A percentile compares a stretch with the other conserved stretches of the same genome.
Conservation (phyloP, 2,113 vertebrate species). For the Siphamia tubifer region DNA sequence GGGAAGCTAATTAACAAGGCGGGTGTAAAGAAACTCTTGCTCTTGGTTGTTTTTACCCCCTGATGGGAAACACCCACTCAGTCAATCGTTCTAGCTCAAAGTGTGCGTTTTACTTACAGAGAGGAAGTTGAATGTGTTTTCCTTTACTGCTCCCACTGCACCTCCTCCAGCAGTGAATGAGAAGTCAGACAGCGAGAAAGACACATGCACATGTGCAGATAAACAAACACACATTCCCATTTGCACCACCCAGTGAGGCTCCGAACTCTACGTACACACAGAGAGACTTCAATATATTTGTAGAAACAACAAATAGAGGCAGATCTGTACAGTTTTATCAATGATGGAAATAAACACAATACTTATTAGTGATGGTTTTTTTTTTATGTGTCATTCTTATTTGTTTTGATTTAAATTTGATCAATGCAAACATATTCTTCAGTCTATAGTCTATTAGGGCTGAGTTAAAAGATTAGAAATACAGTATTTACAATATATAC, state of each 20-base stretch:
- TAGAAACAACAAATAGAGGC: background rate
- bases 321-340: background rate
- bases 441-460: too few relatives aligned
- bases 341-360: background rate
- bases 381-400: background rate
- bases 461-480: too few relatives aligned
- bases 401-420: too few relatives aligned
- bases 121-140: conserved; percentile 61
- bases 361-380: background rate
- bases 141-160: background rate
- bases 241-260: background rate
- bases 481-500: too few relatives aligned
- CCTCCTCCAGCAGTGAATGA: background rate
- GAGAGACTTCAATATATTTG: background rate
- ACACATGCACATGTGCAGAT: background rate
- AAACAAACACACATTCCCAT: background rate
- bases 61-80: conserved; percentile 54
- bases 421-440: too few relatives aligned
- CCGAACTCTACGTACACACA: background rate
- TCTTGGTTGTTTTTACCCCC: conserved; percentile 71
- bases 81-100: conserved; percentile 29
- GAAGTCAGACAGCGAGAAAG: background rate
- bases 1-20: conserved; percentile 65
- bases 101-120: conserved; percentile 54
- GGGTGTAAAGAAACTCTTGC: conserved; percentile 58